These are phyloP conservation scores for Enteromius mattozi DNA, from an alignment of 2,797 vertebrate genomes.

Conservation along the genomic window DNA sequence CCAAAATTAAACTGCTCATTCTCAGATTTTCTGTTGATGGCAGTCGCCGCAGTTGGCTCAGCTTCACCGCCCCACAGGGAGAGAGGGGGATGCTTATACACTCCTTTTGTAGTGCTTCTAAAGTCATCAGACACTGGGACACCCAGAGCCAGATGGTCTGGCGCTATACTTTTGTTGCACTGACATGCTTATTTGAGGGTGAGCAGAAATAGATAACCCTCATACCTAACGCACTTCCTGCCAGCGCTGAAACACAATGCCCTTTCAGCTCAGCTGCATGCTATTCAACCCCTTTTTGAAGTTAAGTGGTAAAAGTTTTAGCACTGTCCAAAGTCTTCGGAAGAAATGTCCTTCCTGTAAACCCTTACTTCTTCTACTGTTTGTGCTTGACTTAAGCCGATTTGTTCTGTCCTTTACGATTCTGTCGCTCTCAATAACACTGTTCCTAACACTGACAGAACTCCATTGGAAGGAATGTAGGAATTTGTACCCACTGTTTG, in stretches of 20 bases:
- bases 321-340: background rate
- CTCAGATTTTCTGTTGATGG: conserved; percentile 38
- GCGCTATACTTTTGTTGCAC: conserved; percentile 48
- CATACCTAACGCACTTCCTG: conserved; percentile 5
- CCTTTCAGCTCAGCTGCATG: conserved; percentile 12
- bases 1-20: conserved; percentile 49
- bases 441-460: background rate
- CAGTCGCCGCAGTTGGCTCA: conserved; percentile 8
- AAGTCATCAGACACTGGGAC: conserved; percentile 44
- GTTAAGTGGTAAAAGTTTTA: conserved; percentile 11
- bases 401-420: background rate
- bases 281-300: background rate
- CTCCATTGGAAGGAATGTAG: background rate
- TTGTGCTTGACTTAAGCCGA: background rate
- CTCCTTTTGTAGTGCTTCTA: conserved; percentile 30
- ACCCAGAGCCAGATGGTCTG: conserved; percentile 49
- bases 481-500: background rate
- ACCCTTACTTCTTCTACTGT: background rate
- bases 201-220: conserved; percentile 48
- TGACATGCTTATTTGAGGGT: conserved; percentile 52
- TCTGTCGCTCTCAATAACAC: background rate
- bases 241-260: conserved; percentile 29
- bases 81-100: background rate
- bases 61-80: conserved; percentile 24
- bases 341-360: background rate